phyloP scores from a whole-genome alignment of 2,888 invertebrate genomes.

The Bombylius discolor region DNA sequence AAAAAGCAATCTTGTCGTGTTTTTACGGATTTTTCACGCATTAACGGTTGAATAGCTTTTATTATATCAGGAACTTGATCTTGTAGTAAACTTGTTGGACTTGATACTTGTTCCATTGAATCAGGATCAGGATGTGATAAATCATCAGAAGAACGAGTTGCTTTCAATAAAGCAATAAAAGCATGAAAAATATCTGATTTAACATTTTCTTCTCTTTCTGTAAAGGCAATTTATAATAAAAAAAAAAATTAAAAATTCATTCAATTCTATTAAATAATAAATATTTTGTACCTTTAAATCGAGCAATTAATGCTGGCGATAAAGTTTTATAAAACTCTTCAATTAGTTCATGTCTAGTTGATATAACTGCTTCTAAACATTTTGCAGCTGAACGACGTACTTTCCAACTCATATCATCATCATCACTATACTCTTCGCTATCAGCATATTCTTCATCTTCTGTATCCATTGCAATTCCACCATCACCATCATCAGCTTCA shows the following conservation, averaged over 20 bases:
- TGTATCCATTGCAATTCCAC: slow-evolving; percentile 57
- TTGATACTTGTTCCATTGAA: slow-evolving; percentile 58
- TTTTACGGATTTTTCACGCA: slow-evolving; percentile 76
- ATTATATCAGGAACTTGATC: slow-evolving; percentile 64
- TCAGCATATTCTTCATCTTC: slow-evolving; percentile 66
- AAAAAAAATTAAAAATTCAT: slow-evolving; percentile 1
- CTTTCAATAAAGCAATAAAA: slow-evolving; percentile 81
- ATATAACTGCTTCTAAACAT: slow-evolving; percentile 89
- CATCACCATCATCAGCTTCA: slow-evolving; percentile 70
- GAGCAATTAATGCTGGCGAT: slow-evolving; percentile 78
- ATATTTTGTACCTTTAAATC: slow-evolving; percentile 67
- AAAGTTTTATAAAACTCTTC: slow-evolving; percentile 77
- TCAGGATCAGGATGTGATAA: slow-evolving; percentile 49
- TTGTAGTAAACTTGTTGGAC: slow-evolving; percentile 48
- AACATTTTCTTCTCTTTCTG: slow-evolving; percentile 97
- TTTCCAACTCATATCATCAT: slow-evolving; percentile 99
- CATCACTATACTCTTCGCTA: slow-evolving; percentile 95
- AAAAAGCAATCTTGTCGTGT: slow-evolving; percentile 85
- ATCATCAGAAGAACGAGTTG: slow-evolving; percentile 63
- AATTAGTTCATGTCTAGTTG: slow-evolving; percentile 82
- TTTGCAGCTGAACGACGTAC: slow-evolving; percentile 93
- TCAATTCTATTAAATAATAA: not conserved
- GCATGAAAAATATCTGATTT: slow-evolving; percentile 97
- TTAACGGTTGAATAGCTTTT: slow-evolving; percentile 74
- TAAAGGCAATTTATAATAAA: slow-evolving; percentile 1